A percentile compares a stretch with the other conserved stretches of the same genome.
phyloP scores from a whole-genome alignment of 1,140 invertebrate species.

The Drosophila funebris region DNA sequence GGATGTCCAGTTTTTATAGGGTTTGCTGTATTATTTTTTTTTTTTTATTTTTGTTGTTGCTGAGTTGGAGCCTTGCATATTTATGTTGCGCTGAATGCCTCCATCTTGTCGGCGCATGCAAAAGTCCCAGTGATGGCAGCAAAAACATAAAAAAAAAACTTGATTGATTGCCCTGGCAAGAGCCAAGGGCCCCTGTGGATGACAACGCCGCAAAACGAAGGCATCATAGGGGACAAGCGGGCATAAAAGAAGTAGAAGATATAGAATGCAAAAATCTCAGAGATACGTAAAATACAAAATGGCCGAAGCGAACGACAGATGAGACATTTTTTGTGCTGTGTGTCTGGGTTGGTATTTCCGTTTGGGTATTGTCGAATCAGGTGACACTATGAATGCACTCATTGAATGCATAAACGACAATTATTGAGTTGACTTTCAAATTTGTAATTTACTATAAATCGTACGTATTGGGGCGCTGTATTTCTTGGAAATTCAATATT shows the following conservation, averaged over 20 bases:
- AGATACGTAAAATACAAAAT: conserved; percentile 39
- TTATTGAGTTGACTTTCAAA: conserved; percentile 25
- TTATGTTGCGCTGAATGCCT: conserved; percentile 35
- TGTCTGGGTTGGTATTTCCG: conserved; percentile 34
- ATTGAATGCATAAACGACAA: neutral
- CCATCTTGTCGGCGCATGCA: conserved; percentile 57
- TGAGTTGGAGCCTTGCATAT: conserved; percentile 60
- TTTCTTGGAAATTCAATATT: conserved; percentile 59
- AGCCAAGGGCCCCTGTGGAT: conserved; percentile 21
- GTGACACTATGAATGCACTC: conserved; percentile 14
- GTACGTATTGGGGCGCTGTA: conserved; percentile 13
- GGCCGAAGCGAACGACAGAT: conserved; percentile 8
- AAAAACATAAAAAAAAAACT: conserved; percentile 63
- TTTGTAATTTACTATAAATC: conserved; percentile 35
- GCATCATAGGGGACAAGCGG: neutral
- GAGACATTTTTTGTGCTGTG: neutral
- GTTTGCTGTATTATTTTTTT: neutral
- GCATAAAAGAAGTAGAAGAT: neutral
- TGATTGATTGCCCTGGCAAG: conserved; percentile 70
- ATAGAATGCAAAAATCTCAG: conserved; percentile 43
- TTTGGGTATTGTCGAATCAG: conserved; percentile 2
- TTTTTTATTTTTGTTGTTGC: conserved; percentile 8
- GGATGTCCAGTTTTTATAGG: conserved; percentile 10
- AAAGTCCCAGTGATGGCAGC: conserved; percentile 18
- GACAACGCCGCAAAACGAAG: neutral